These are phyloP conservation scores for Dicaeum eximium DNA, from an alignment of 2,113 vertebrate species.

Conservation along the genomic window DNA sequence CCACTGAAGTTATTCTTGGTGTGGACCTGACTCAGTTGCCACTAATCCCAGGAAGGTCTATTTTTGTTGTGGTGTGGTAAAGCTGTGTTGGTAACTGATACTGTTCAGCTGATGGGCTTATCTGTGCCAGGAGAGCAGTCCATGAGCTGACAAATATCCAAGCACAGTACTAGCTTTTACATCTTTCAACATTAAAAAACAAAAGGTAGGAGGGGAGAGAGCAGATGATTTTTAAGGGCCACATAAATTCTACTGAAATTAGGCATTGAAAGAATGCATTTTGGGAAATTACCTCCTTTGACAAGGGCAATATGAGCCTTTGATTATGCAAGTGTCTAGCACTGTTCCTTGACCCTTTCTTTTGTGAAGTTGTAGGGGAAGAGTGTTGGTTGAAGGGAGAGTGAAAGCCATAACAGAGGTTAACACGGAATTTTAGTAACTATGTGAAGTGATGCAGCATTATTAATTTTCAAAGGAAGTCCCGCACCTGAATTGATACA, in stretches of 20 bases:
- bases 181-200: background rate
- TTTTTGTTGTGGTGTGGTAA: background rate
- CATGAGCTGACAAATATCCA: accelerated
- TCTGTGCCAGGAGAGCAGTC: background rate
- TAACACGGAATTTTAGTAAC: background rate
- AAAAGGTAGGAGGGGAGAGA: accelerated
- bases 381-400: accelerated
- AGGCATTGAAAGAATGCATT: accelerated
- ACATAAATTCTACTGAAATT: background rate
- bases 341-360: accelerated
- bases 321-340: accelerated
- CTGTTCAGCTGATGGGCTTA: accelerated
- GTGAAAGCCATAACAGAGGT: background rate
- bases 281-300: background rate
- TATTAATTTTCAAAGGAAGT: background rate
- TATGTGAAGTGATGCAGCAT: accelerated
- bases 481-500: accelerated
- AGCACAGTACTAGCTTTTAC: accelerated
- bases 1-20: accelerated
- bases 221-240: background rate
- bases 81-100: background rate
- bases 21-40: accelerated
- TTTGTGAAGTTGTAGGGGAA: background rate
- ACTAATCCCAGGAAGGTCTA: accelerated
- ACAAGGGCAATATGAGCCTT: background rate